Evolutionary conservation across 2,113 vertebrate species (phyloP).

Genomic region (Lepus americanus): DNA sequence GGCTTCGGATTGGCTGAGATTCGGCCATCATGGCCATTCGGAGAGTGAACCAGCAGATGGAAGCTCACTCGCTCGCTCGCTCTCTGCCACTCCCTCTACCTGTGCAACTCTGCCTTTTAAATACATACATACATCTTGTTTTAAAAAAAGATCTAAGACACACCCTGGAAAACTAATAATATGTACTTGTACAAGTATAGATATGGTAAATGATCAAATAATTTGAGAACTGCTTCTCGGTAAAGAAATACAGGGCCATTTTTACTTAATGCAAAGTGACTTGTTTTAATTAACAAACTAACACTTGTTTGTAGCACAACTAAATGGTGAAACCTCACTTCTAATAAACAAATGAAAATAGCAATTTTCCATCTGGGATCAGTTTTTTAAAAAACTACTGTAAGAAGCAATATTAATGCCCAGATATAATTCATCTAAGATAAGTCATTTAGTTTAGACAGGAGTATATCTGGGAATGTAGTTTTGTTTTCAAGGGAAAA

Average conservation of each 20-base stretch:
- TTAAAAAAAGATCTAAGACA: not conserved
- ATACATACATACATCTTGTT: too few relatives aligned
- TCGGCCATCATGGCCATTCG: too few relatives aligned
- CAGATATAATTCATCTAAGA: conserved; percentile 34
- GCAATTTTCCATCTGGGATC: conserved; percentile 48
- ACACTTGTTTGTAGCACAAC: not conserved
- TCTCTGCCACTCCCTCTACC: too few relatives aligned
- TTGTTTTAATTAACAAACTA: conserved; percentile 5
- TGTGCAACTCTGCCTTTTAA: too few relatives aligned
- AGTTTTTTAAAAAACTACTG: conserved; percentile 49
- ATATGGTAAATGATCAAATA: not conserved
- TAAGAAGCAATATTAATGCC: conserved; percentile 58
- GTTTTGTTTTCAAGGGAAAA: not conserved
- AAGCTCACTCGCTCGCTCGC: too few relatives aligned
- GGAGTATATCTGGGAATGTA: not conserved
- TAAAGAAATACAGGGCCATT: not conserved
- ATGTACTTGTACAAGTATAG: not conserved
- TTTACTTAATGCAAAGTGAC: not conserved
- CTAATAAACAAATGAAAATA: conserved; percentile 64
- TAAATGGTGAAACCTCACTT: conserved; percentile 27
- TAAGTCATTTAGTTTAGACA: not conserved
- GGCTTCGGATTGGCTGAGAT: too few relatives aligned
- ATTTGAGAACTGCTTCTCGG: conserved; percentile 1
- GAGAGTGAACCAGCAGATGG: too few relatives aligned
- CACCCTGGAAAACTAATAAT: not conserved